Base-by-base conservation (phyloP, 1,140 invertebrate species). In the Lasioglossum baleicum region DNA sequence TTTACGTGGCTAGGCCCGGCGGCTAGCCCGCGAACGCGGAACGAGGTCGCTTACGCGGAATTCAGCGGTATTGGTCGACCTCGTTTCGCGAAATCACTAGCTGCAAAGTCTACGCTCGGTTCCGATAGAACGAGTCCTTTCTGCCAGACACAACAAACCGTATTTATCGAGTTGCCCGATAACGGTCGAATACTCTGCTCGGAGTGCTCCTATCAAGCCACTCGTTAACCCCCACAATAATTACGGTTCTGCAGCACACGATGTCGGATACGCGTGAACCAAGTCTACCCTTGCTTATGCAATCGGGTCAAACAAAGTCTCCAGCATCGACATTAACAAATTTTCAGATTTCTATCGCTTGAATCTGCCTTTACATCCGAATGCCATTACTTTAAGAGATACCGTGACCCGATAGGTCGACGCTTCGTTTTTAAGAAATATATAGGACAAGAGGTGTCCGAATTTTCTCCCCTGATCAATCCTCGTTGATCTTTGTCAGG, bases 91-190 rank as follows among this genome's bases (percentile, higher is more conserved):
- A 83, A 84, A 71, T 80, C 40, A 68, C 48, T 58, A 58, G 26
- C 2, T 64, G 44, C 42, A 64, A 79, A 79, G 56, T 64, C 71
- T 80, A 56, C 10, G 17, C 40, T 56, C 53, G 5, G 8, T 69
- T 10, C 3, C 35, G 75, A 85, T 85, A 71, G 56, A 44, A 75
- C 53, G 13, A 68, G 64, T 65, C n/a, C 75, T 69, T 79, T 3
- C 3, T 2, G 60, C 48, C 65, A 86, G 84, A 86, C 84, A 83
- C 60, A 86, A 86, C 84, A 86, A 86, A 56, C 58, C 35, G 42
- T 58, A 56, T 64, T 86, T 86, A 86, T 86, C 81, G 48, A 48
- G 44, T 53, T 64, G 15, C 31, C 31, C 48, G 80, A 81, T 83
- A 85, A 83, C 68, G 61, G 56, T 44, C 60, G 31, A 26, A 70